Evolutionary conservation across 2,888 invertebrate species (phyloP).

Genomic region (Tachina grossa): DNA sequence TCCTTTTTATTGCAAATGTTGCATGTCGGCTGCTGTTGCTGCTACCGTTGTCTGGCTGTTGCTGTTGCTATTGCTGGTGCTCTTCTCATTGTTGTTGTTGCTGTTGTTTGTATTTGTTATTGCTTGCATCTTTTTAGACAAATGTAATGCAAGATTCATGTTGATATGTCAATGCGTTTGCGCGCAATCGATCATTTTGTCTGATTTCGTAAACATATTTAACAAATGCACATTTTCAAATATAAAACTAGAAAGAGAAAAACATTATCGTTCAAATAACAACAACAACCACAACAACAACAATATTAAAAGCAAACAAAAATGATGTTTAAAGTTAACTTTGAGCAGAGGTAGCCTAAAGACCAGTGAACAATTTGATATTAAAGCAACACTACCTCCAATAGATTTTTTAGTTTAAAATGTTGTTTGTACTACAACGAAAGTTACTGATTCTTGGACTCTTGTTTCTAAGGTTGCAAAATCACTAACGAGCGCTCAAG

Average conservation of each 20-base stretch:
- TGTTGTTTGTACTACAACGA: no score
- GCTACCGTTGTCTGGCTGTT: neutral
- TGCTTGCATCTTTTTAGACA: conserved; percentile 67
- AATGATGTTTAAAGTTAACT: neutral
- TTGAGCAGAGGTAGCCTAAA: neutral
- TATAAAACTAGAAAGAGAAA: conserved; percentile 49
- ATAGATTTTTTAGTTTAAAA: no score
- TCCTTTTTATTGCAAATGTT: conserved; percentile 73
- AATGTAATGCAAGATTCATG: conserved; percentile 73
- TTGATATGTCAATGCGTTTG: conserved; percentile 81
- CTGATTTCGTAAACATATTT: conserved; percentile 71
- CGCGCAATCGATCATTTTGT: conserved; percentile 81
- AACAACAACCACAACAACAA: conserved; percentile 6
- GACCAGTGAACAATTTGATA: conserved; percentile 4
- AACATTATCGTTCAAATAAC: conserved; percentile 24
- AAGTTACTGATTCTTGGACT: no score
- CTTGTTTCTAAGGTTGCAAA: no score
- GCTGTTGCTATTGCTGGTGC: conserved; percentile 20
- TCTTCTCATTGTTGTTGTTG: conserved; percentile 30
- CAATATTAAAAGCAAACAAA: neutral
- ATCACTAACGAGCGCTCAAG: no score
- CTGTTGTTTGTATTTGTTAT: conserved; percentile 21
- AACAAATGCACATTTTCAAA: conserved; percentile 71
- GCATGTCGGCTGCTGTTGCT: conserved; percentile 47
- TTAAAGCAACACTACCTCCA: no score